Evolutionary conservation across 2,113 vertebrate species (phyloP).

Genomic region (Carassius gibelio): DNA sequence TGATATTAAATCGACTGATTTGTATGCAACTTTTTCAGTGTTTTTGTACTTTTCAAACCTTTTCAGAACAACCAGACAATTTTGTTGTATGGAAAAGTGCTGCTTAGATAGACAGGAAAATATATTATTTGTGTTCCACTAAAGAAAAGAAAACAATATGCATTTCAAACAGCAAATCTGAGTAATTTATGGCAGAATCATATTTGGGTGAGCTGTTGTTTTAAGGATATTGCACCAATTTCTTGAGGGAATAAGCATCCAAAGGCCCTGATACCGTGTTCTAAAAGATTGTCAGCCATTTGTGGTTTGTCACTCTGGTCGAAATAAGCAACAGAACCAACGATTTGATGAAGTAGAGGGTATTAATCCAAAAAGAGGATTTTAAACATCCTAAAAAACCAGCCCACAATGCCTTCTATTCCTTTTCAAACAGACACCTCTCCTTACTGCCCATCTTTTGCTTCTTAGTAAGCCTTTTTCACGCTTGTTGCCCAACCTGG

Average conservation of each 20-base stretch:
- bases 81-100: neutral
- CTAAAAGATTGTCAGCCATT: constrained; percentile 35
- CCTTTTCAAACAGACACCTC: neutral
- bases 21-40: neutral
- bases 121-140: neutral
- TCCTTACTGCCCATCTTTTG: neutral
- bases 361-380: neutral
- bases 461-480: constrained; percentile 30
- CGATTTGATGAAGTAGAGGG: constrained; percentile 30
- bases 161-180: neutral
- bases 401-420: neutral
- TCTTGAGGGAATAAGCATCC: neutral
- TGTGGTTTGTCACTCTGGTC: constrained; percentile 20
- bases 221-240: constrained; percentile 18
- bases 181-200: constrained; percentile 8
- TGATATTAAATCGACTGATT: neutral
- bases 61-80: neutral
- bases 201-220: constrained; percentile 12
- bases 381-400: constrained; percentile 1
- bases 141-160: neutral
- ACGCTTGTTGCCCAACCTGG: constrained; percentile 18
- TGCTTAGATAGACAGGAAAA: neutral
- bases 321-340: constrained; percentile 27
- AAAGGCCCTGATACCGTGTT: neutral
- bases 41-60: neutral